These are phyloP conservation scores for Himalopsyche anomala DNA, from an alignment of 2,888 invertebrate genomes.

Conservation along the genomic window DNA sequence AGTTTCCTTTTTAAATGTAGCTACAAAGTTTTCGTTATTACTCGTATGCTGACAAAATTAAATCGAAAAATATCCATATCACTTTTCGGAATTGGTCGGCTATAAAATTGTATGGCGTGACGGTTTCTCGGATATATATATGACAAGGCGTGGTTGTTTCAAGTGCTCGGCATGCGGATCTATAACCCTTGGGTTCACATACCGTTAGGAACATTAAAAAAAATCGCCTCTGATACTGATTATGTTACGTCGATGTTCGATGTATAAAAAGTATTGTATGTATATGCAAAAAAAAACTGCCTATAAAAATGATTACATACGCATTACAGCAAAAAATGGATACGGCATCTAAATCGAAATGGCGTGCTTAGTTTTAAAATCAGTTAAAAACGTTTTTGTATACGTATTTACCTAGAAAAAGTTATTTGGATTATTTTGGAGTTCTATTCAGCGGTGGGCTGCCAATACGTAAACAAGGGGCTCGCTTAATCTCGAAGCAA, in stretches of 20 bases:
- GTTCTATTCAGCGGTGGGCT: too few species aligned
- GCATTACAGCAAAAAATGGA: background rate
- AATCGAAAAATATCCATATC: background rate
- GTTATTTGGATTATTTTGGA: too few species aligned
- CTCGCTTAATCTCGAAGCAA: too few species aligned
- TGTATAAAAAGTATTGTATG: background rate
- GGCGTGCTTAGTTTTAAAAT: too few species aligned
- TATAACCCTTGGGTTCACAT: background rate
- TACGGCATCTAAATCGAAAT: background rate
- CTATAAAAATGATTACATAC: background rate
- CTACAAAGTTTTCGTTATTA: too few species aligned
- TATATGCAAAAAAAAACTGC: too few species aligned
- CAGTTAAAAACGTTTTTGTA: too few species aligned
- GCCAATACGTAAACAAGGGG: too few species aligned
- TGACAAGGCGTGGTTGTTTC: constrained; percentile 3
- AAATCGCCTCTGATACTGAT: background rate
- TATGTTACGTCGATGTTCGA: background rate
- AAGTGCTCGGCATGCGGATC: background rate
- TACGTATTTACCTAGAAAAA: too few species aligned
- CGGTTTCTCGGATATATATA: background rate
- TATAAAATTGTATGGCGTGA: background rate
- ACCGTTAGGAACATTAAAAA: too few species aligned
- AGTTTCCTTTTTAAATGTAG: background rate
- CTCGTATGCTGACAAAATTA: background rate
- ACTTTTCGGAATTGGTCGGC: background rate